Evolutionary conservation across 2,888 invertebrate genomes (phyloP).

Genomic region (Andrena hattorfiana): DNA sequence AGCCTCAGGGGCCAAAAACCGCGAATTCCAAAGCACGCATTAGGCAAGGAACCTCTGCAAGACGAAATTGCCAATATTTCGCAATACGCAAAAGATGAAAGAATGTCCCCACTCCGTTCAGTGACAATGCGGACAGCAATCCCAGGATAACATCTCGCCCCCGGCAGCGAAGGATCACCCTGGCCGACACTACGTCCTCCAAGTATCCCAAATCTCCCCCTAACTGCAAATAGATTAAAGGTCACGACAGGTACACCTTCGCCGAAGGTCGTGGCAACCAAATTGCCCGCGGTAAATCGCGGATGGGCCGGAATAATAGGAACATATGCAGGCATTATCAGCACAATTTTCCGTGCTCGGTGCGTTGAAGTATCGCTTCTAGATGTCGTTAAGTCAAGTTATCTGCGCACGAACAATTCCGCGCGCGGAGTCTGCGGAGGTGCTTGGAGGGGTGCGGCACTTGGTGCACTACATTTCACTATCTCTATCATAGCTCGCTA

Average conservation of each 20-base stretch:
- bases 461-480: constrained; percentile 70
- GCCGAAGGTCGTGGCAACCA: neutral
- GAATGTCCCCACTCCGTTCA: too few relatives aligned
- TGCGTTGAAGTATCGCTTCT: constrained; percentile 65
- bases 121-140: neutral
- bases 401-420: constrained; percentile 73
- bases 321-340: constrained; percentile 62
- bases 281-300: constrained; percentile 5
- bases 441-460: constrained; percentile 15
- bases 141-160: neutral
- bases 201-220: neutral
- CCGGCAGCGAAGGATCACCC: neutral
- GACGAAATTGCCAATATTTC: too few relatives aligned
- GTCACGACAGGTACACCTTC: neutral
- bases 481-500: constrained; percentile 70
- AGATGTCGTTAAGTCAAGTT: constrained; percentile 75
- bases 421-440: constrained; percentile 26
- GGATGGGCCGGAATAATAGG: constrained; percentile 46
- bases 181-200: neutral
- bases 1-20: too few relatives aligned
- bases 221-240: neutral
- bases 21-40: too few relatives aligned
- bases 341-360: constrained; percentile 59
- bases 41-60: too few relatives aligned
- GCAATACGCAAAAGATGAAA: too few relatives aligned